These are phyloP conservation scores for Fringilla coelebs DNA, from an alignment of 2,797 vertebrate genomes.

Conservation along the genomic window DNA sequence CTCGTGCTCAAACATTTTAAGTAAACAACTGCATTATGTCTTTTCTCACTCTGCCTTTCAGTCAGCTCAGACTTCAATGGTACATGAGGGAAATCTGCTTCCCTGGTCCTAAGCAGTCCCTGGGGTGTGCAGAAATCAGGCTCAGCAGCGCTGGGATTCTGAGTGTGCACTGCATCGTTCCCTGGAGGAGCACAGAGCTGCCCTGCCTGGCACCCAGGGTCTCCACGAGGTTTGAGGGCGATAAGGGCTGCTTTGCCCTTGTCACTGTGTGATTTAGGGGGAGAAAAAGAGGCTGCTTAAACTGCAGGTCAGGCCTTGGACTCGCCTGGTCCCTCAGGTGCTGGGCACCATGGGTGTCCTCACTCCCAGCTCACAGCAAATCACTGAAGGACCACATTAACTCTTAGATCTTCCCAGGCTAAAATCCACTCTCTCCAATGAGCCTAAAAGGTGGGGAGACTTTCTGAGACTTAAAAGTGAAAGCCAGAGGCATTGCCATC, in stretches of 20 bases:
- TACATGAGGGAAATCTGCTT: background rate
- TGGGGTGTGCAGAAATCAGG: background rate
- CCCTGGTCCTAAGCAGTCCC: background rate
- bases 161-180: background rate
- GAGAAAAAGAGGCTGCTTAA: background rate
- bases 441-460: background rate
- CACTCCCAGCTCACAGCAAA: background rate
- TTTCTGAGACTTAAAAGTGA: background rate
- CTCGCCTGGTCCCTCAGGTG: background rate
- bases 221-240: background rate
- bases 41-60: slow-evolving; percentile 30
- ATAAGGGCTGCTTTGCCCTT: background rate
- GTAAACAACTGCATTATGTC: background rate
- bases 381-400: background rate
- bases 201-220: background rate
- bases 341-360: background rate
- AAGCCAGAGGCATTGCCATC: background rate
- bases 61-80: background rate
- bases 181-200: background rate
- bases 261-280: background rate
- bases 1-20: background rate
- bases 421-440: background rate
- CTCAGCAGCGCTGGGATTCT: background rate
- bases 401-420: background rate
- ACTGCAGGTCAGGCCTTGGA: background rate